phyloP scores from a whole-genome alignment of 2,113 vertebrate species.

The Lontra canadensis region DNA sequence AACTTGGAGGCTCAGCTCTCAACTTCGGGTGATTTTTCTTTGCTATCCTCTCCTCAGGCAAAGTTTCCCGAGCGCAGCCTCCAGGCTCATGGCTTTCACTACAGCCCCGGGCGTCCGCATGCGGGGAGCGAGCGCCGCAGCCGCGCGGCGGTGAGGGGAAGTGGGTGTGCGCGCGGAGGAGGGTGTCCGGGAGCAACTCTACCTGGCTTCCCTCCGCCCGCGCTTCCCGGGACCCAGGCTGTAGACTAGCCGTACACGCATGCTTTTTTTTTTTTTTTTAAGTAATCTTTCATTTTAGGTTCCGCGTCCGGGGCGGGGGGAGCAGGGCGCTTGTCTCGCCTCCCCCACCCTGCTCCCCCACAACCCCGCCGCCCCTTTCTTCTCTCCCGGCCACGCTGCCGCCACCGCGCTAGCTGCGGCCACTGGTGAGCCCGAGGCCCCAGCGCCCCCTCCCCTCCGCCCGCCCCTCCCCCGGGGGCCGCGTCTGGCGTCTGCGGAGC shows the following conservation, averaged over 20 bases:
- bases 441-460: slow-evolving; percentile 74
- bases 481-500: slow-evolving; percentile 79
- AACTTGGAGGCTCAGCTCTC: slow-evolving; percentile 74
- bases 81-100: slow-evolving; percentile 50
- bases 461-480: slow-evolving; percentile 76
- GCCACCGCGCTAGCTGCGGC: slow-evolving; percentile 68
- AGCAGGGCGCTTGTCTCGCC: slow-evolving; percentile 42
- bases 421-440: slow-evolving; percentile 73
- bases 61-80: slow-evolving; percentile 71
- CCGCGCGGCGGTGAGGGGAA: slow-evolving; percentile 58
- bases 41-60: slow-evolving; percentile 48
- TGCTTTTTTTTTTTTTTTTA: background rate
- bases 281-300: slow-evolving; percentile 67
- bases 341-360: background rate
- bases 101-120: slow-evolving; percentile 18
- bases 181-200: slow-evolving; percentile 75
- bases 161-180: slow-evolving; percentile 74
- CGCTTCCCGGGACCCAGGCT: slow-evolving; percentile 20
- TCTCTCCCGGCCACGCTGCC: slow-evolving; percentile 59
- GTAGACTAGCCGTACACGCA: background rate
- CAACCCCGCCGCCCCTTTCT: slow-evolving; percentile 60
- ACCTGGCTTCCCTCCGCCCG: slow-evolving; percentile 73
- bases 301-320: background rate
- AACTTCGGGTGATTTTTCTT: slow-evolving; percentile 76
- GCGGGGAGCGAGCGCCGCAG: slow-evolving; percentile 50